Evolutionary conservation across 2,113 vertebrate genomes (phyloP).

Genomic region (Mobula birostris): DNA sequence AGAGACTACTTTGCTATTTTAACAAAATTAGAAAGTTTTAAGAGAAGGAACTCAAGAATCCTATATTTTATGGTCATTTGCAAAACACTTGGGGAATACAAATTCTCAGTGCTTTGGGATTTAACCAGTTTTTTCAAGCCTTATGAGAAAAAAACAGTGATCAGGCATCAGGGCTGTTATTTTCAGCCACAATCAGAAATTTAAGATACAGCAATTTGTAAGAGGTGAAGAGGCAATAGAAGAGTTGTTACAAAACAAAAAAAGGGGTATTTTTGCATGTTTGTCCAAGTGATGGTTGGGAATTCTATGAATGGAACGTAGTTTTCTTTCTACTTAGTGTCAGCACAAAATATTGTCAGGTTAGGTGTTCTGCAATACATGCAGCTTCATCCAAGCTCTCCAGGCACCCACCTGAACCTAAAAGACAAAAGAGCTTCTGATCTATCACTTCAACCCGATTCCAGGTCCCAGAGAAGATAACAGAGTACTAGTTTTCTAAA

Average conservation of each 20-base stretch:
- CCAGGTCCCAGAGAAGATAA: background rate
- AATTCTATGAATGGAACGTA: background rate
- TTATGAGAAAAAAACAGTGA: too few species aligned
- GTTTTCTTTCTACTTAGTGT: background rate
- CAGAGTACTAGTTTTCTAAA: background rate
- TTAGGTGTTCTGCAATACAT: background rate
- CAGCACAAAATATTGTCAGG: background rate
- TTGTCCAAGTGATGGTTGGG: conserved; percentile 1
- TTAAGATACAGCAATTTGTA: background rate
- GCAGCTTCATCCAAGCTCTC: background rate
- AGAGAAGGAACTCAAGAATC: background rate
- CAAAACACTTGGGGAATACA: background rate
- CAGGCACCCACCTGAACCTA: background rate
- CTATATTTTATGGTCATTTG: background rate
- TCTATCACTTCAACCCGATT: background rate
- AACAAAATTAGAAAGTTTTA: background rate
- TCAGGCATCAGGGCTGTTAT: background rate
- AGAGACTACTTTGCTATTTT: background rate
- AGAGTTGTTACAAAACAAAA: background rate
- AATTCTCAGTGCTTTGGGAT: background rate
- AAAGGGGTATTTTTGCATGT: background rate
- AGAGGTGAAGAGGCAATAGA: background rate
- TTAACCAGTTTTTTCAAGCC: background rate
- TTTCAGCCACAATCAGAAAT: background rate
- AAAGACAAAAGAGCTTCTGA: background rate